Percentiles rank a stretch among this genome's conserved stretches.
phyloP scores from a whole-genome alignment of 2,888 invertebrate species.

The Dryobotodes eremita region DNA sequence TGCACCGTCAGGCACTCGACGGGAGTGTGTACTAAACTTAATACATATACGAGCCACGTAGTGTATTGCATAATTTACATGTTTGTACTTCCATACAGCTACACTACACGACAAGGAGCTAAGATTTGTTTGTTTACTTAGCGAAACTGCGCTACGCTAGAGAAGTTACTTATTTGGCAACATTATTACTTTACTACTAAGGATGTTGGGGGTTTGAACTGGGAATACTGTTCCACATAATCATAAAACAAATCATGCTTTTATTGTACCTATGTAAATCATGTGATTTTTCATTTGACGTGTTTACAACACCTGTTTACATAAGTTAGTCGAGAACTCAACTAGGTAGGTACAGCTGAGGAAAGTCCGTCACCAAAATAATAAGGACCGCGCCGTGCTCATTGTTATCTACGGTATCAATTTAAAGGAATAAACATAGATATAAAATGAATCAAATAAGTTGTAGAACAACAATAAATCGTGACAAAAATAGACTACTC shows the following conservation, averaged over 20 bases:
- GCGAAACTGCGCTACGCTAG: neutral
- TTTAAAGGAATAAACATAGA: neutral
- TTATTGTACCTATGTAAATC: neutral
- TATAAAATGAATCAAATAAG: neutral
- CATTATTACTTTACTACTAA: conserved; percentile 1
- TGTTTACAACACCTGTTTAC: neutral
- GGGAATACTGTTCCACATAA: neutral
- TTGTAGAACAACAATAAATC: neutral
- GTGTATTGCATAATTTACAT: conserved; percentile 3
- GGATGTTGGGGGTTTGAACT: neutral
- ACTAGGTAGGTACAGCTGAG: neutral
- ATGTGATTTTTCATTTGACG: neutral
- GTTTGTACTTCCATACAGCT: neutral
- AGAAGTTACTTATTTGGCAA: neutral
- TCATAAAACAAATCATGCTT: neutral
- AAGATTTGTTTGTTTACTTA: conserved; percentile 11
- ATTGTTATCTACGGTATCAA: neutral
- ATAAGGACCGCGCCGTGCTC: no score
- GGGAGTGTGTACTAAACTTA: neutral
- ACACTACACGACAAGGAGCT: conserved; percentile 5
- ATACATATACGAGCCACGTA: conserved; percentile 2
- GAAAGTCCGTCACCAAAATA: neutral
- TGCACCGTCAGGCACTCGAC: neutral
- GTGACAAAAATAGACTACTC: neutral
- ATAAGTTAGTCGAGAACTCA: neutral